Conservation (phyloP, 2,888 invertebrate species). For the Yponomeuta evonymella region DNA sequence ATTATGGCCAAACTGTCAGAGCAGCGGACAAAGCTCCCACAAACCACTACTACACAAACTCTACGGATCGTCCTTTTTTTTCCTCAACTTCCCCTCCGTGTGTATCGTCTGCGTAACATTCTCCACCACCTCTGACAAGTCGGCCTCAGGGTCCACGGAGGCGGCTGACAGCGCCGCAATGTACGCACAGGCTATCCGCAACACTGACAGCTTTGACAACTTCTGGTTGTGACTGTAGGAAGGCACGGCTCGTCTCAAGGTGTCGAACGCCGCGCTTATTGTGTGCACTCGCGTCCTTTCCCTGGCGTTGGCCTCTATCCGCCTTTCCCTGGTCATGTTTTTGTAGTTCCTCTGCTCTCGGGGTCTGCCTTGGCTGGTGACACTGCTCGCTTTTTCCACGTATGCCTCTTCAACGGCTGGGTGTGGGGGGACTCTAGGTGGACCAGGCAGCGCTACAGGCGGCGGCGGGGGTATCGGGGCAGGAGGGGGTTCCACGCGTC, state of each 20-base stretch:
- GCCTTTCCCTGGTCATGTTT: slow-evolving; percentile 94
- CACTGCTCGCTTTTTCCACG: slow-evolving; percentile 15
- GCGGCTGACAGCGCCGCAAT: slow-evolving; percentile 91
- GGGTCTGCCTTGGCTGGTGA: slow-evolving; percentile 34
- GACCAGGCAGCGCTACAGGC: slow-evolving; percentile 44
- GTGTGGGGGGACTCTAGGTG: slow-evolving; percentile 72
- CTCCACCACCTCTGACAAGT: slow-evolving; percentile 87
- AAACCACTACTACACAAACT: not conserved
- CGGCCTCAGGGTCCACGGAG: slow-evolving; percentile 77
- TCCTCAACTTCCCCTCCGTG: slow-evolving; percentile 91
- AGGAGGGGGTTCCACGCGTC: slow-evolving; percentile 53
- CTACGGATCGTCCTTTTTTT: slow-evolving; percentile 85
- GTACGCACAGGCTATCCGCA: slow-evolving; percentile 95
- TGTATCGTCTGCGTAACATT: slow-evolving; percentile 94
- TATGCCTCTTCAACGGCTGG: slow-evolving; percentile 61
- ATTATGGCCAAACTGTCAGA: too few species aligned
- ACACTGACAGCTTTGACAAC: slow-evolving; percentile 92
- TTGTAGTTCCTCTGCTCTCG: slow-evolving; percentile 92
- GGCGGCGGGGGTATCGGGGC: slow-evolving; percentile 38
- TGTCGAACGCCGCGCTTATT: slow-evolving; percentile 96
- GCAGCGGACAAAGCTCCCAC: too few species aligned
- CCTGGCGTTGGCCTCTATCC: slow-evolving; percentile 95
- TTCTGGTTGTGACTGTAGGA: slow-evolving; percentile 96
- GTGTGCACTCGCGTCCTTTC: slow-evolving; percentile 96
- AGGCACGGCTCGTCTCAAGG: slow-evolving; percentile 88